Base-by-base conservation (phyloP, 2,888 invertebrate species). In the Lissonota sp. region DNA sequence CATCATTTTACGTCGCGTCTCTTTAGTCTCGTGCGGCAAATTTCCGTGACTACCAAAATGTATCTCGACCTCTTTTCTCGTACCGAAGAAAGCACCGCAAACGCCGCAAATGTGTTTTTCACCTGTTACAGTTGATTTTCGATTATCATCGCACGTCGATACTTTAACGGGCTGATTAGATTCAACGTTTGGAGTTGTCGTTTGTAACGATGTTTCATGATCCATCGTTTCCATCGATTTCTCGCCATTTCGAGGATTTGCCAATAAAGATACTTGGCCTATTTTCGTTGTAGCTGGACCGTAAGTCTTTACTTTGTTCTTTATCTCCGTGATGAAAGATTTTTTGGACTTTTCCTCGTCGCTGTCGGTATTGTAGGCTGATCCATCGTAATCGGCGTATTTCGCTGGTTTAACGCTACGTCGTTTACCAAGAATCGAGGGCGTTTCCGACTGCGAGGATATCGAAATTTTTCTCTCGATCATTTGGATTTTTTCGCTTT, bases 1-100 rank as follows among this genome's bases (percentile, higher is more conserved):
- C 92, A 92, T 92, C 81, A 90, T 87, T 64, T 90, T 90, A 1
- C 87, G 87, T 42, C 90, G 91, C 0, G 81, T 77, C 40, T 80
- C 66, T 64, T 75, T 78, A 0, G 69, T 51, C n/a, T 6, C 16
- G n/a, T 39, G 26, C 7, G 4, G 5, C 8, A 0, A 63, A 14
- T 44, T 42, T 64, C 86, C 87, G 49, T 91, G 91, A 10, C 69
- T 73, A 0, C 84, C 85, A 10, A 89, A 85, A n/a, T 92, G 92
- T 1, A 70, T 76, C 16, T 90, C 89, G 0, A 90, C 89, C 3
- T 91, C 89, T 0, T 70, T 83, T 10, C 87, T 84, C 0, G 81
- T 87, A 2, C 71, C 73, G 39, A 91, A 90, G 14, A 86, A 83
- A 5, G 87, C 80, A 1, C 87, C 84, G 44, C 92, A 92, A 3